phyloP scores from a whole-genome alignment of 2,888 invertebrate genomes.

The Harpalus rufipes region DNA sequence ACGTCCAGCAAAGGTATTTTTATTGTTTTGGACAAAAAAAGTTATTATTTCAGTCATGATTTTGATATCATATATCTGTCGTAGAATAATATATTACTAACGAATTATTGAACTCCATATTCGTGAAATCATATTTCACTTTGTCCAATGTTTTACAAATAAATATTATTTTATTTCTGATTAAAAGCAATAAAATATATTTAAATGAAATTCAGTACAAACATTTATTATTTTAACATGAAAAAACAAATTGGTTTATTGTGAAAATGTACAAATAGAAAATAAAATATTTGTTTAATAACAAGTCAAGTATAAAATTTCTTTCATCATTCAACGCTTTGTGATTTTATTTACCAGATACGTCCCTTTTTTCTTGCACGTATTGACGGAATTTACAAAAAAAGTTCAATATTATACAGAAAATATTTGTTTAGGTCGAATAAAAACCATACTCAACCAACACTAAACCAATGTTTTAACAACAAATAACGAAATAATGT shows the following conservation, averaged over 20 bases:
- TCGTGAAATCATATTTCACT: too few species aligned
- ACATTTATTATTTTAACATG: not conserved
- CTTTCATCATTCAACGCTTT: not conserved
- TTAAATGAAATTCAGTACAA: not conserved
- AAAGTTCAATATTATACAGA: not conserved
- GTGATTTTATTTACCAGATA: not conserved
- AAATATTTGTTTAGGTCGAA: slow-evolving; percentile 21
- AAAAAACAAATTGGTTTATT: slow-evolving; percentile 1
- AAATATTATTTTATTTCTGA: slow-evolving; percentile 1
- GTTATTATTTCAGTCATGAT: too few species aligned
- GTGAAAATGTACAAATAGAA: not conserved
- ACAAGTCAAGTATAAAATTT: not conserved
- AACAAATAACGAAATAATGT: slow-evolving; percentile 1
- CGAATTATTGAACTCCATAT: too few species aligned
- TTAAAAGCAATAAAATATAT: not conserved
- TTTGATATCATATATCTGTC: too few species aligned
- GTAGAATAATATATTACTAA: too few species aligned
- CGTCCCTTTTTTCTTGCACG: not conserved
- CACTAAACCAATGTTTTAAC: slow-evolving; percentile 18
- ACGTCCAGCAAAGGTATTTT: too few species aligned
- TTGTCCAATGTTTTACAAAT: too few species aligned
- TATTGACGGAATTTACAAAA: not conserved
- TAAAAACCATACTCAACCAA: slow-evolving; percentile 16
- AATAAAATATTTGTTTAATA: not conserved
- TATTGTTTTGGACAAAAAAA: too few species aligned